A percentile compares a stretch with the other conserved stretches of the same genome.
Conservation (phyloP, 2,113 vertebrate species). For the Emberiza fucata region DNA sequence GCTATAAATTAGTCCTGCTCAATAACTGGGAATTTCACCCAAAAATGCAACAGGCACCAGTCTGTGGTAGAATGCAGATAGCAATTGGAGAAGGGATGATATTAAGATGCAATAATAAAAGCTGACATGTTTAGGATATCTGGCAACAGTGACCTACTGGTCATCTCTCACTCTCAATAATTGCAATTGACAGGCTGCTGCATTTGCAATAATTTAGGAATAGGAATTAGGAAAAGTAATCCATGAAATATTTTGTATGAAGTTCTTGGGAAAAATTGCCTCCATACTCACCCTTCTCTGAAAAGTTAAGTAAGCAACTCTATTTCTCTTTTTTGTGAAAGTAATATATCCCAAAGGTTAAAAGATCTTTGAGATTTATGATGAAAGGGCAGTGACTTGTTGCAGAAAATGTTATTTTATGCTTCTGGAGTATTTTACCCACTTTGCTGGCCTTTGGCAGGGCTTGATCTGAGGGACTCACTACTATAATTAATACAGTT, state of each 20-base stretch:
- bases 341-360: background rate
- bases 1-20: background rate
- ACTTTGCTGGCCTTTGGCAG: background rate
- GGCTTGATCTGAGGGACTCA: background rate
- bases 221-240: background rate
- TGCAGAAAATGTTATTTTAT: background rate
- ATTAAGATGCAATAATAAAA: constrained; percentile 20
- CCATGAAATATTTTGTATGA: background rate
- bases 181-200: constrained; percentile 18
- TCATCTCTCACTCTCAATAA: background rate
- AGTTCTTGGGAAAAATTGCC: background rate
- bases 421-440: background rate
- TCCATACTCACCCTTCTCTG: background rate
- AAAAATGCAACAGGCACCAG: background rate
- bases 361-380: background rate
- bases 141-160: constrained; percentile 2
- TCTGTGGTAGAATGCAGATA: background rate
- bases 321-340: background rate
- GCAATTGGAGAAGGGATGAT: background rate
- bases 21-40: background rate
- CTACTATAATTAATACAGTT: background rate
- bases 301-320: background rate
- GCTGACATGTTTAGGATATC: constrained; percentile 24
- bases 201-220: background rate
- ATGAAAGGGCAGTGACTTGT: background rate